Evolutionary conservation across 1,140 invertebrate species (phyloP).

Genomic region (Berghia stephanieae): DNA sequence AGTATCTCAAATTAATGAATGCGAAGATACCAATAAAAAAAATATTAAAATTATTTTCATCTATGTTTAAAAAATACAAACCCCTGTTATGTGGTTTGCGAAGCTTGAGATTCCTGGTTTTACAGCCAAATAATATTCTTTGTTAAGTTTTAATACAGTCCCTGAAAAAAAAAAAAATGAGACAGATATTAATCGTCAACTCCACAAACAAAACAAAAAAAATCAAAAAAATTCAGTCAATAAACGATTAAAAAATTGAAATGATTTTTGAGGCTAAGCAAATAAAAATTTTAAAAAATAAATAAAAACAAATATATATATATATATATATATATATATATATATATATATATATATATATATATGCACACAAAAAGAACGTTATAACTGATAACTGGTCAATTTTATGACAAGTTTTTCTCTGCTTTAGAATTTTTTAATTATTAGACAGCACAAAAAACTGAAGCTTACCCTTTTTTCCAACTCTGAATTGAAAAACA

Average conservation of each 20-base stretch:
- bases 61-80: too few relatives aligned
- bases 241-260: not conserved
- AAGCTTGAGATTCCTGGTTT: conserved; percentile 17
- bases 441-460: not conserved
- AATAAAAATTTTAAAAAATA: not conserved
- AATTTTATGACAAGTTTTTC: too few relatives aligned
- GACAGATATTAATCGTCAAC: not conserved
- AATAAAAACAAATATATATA: conserved; percentile 12
- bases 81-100: not conserved
- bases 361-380: not conserved
- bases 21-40: too few relatives aligned
- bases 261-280: not conserved
- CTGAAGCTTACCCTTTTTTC: conserved; percentile 63
- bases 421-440: not conserved
- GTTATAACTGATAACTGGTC: too few relatives aligned
- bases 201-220: not conserved
- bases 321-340: not conserved
- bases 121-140: not conserved
- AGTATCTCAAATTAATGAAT: too few relatives aligned
- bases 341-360: not conserved
- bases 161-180: not conserved
- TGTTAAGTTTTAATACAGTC: conserved; percentile 4
- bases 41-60: too few relatives aligned
- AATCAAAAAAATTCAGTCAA: not conserved
- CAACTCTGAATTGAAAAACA: conserved; percentile 81